phyloP scores from a whole-genome alignment of 2,113 vertebrate genomes.

The Mobula birostris region DNA sequence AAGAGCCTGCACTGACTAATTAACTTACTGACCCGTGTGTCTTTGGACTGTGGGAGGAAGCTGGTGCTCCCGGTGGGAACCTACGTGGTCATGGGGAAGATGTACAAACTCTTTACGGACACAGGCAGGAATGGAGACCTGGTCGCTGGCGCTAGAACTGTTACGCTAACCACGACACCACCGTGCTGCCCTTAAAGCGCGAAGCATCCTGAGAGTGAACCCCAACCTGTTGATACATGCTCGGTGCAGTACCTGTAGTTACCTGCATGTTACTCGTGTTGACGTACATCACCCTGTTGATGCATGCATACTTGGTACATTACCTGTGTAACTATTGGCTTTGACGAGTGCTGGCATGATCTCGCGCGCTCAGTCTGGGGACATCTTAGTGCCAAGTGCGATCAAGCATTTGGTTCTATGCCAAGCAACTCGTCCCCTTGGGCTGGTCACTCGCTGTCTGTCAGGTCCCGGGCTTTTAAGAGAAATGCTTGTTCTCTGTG shows the following conservation, averaged over 20 bases:
- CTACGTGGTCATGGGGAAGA: no score
- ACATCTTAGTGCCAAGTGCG: conserved; percentile 53
- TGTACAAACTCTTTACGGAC: no score
- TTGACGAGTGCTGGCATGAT: conserved; percentile 44
- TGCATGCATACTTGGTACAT: conserved; percentile 42
- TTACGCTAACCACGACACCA: no score
- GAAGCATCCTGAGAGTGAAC: conserved; percentile 72
- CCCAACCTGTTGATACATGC: conserved; percentile 43
- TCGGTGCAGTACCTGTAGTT: no score
- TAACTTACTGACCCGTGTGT: no score
- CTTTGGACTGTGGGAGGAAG: no score
- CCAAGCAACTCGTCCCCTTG: no score
- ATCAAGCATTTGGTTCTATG: not conserved
- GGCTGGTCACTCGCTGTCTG: conserved; percentile 64
- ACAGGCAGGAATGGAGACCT: no score
- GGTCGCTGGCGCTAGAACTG: no score
- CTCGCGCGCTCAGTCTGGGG: conserved; percentile 44
- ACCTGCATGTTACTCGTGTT: no score
- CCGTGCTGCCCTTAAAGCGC: not conserved
- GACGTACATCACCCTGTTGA: conserved; percentile 58
- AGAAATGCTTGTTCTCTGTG: conserved; percentile 50
- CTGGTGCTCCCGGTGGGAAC: no score
- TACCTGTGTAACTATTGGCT: conserved; percentile 64
- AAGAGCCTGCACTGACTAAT: no score
- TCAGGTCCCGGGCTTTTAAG: conserved; percentile 72